Evolutionary conservation across 2,797 vertebrate species (phyloP), one percentile per base, ranked within the genome.

Genomic region (Siniperca scherzeri): DNA sequence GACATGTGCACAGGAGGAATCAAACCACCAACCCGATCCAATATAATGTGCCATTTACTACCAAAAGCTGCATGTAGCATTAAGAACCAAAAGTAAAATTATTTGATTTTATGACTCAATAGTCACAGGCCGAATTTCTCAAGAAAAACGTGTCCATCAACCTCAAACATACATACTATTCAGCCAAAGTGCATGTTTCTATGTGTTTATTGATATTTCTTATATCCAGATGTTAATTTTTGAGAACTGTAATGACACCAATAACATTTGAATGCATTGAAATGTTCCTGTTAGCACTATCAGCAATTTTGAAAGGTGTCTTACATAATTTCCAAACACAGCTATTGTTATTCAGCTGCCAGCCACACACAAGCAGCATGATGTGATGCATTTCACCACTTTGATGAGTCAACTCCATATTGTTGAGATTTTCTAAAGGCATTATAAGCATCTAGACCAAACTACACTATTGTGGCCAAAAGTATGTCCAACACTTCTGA

Each of bases 391-490:
- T 81, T 68, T 61, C 8, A 53, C 5, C 72, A 75, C 14, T 46
- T 2, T 2, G 57, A 64, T 77, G 68, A 69, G 44, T 84, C 62
- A 62, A 12, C 33, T 17, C 13, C 3, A 36, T 16, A 10, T 13
- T 19, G 36, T 52, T 50, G 50, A 1, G 13, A 36, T 75, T 42
- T 60, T 55, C 22, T 38, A 10, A 33, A 53, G 7, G n/a, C 16
- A 12, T 50, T 19, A 7, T 9, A 48, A 53, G 14, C 44, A 19
- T 40, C 56, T n/a, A n/a, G 44, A 19, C 25, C 33, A 52, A 22
- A 13, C 0, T 4, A n/a, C n/a, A 9, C 5, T 16, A 2, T 7
- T 21, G 0, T 33, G n/a, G 2, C 12, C 33, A 52, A 55, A 53
- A 25, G 21, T n/a, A 19, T 46, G 36, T 42, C 68, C 9, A 19